These are phyloP conservation scores for Yponomeuta malinellus DNA, from an alignment of 2,888 invertebrate genomes.

Conservation along the genomic window DNA sequence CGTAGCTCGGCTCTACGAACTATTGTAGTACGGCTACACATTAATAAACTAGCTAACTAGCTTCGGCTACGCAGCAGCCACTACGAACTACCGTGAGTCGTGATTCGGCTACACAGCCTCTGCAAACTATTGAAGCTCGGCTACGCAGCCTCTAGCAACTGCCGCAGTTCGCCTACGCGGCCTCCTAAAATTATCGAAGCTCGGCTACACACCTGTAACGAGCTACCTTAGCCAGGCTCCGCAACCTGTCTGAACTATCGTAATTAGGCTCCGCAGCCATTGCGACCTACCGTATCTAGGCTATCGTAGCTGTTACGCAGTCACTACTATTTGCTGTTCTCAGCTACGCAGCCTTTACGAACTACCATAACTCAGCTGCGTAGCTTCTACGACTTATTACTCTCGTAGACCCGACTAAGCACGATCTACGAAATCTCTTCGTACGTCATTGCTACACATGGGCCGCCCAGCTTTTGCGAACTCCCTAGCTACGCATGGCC, in stretches of 20 bases:
- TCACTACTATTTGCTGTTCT: neutral
- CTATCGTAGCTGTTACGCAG: neutral
- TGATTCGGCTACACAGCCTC: neutral
- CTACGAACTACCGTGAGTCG: neutral
- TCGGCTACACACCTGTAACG: neutral
- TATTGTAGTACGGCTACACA: too few relatives aligned
- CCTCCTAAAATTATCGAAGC: too few relatives aligned
- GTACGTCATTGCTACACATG: too few relatives aligned
- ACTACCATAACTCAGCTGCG: neutral
- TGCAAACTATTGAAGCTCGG: neutral
- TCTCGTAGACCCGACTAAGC: neutral
- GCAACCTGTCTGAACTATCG: neutral
- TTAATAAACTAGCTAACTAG: too few relatives aligned
- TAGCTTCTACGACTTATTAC: neutral
- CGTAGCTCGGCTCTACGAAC: too few relatives aligned
- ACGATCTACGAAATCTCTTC: neutral
- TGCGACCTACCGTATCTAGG: neutral
- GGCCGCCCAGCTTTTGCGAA: too few relatives aligned
- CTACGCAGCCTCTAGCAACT: neutral
- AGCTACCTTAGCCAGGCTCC: neutral
- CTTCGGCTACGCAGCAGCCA: neutral
- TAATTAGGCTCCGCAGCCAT: neutral
- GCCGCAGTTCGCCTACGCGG: neutral
- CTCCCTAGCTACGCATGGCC: neutral
- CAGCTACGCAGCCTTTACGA: neutral